Evolutionary conservation across 2,797 vertebrate genomes (phyloP).

Genomic region (Lateolabrax maculatus): DNA sequence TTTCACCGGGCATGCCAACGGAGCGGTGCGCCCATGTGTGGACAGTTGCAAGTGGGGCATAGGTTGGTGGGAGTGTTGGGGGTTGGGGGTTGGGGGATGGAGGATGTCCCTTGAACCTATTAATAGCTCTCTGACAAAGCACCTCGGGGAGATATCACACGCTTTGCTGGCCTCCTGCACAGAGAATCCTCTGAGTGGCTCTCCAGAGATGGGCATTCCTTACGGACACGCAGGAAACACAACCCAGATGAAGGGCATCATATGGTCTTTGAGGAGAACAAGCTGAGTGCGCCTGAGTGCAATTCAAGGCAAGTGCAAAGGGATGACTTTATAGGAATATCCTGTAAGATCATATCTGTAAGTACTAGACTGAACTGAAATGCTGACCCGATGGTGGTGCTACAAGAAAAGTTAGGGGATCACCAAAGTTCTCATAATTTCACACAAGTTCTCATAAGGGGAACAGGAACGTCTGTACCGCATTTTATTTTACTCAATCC

Average conservation of each 20-base stretch:
- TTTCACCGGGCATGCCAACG: constrained; percentile 47
- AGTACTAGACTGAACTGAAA: not conserved
- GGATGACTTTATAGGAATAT: constrained; percentile 18
- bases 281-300: constrained; percentile 28
- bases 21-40: constrained; percentile 62
- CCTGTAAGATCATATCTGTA: not conserved
- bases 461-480: not conserved
- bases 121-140: constrained; percentile 79
- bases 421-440: too few relatives aligned
- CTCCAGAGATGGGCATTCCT: constrained; percentile 74
- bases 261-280: constrained; percentile 36
- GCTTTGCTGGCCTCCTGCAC: constrained; percentile 75
- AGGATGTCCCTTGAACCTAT: constrained; percentile 82
- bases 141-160: constrained; percentile 79
- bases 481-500: not conserved
- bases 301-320: constrained; percentile 26
- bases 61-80: constrained; percentile 64
- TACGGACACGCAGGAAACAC: constrained; percentile 59
- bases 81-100: constrained; percentile 39
- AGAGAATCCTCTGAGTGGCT: constrained; percentile 70
- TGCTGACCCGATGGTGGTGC: not conserved
- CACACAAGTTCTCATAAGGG: not conserved
- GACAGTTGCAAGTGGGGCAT: constrained; percentile 54
- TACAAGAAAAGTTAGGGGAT: not conserved
- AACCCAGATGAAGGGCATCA: constrained; percentile 58